phyloP scores from a whole-genome alignment of 2,113 vertebrate genomes.

The Phalacrocorax carbo region DNA sequence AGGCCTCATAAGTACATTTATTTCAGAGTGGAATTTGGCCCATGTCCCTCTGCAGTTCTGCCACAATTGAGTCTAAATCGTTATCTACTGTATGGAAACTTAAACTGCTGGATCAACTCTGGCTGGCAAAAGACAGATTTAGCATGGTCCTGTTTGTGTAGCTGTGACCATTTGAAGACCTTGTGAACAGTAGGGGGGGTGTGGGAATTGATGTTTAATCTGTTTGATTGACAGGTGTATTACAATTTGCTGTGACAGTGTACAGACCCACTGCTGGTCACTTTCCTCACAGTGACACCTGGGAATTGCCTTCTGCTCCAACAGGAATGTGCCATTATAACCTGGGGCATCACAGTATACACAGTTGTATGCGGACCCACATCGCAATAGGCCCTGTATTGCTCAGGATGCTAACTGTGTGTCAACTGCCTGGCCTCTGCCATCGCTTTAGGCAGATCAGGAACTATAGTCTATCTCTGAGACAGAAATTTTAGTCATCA shows the following conservation, averaged over 20 bases:
- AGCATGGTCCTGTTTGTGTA: background rate
- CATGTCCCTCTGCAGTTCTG: background rate
- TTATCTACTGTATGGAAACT: background rate
- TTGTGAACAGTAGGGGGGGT: background rate
- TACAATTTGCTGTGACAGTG: background rate
- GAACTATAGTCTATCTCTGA: background rate
- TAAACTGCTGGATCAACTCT: background rate
- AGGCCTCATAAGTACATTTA: background rate
- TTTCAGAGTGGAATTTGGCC: background rate
- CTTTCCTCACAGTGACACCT: background rate
- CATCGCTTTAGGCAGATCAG: background rate
- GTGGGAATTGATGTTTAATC: background rate
- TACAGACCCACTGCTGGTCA: background rate
- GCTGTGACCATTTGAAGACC: background rate
- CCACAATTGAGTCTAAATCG: background rate
- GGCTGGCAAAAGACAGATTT: background rate
- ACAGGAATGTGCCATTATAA: background rate
- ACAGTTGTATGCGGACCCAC: background rate
- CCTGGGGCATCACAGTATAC: background rate
- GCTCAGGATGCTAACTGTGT: background rate
- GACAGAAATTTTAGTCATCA: background rate
- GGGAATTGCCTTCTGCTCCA: background rate
- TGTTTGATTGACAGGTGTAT: background rate
- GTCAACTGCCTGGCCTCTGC: background rate
- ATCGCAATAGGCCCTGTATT: background rate